A percentile compares a stretch with the other conserved stretches of the same genome.
phyloP scores from a whole-genome alignment of 2,113 vertebrate species.

The Dendrocopos noguchii region DNA sequence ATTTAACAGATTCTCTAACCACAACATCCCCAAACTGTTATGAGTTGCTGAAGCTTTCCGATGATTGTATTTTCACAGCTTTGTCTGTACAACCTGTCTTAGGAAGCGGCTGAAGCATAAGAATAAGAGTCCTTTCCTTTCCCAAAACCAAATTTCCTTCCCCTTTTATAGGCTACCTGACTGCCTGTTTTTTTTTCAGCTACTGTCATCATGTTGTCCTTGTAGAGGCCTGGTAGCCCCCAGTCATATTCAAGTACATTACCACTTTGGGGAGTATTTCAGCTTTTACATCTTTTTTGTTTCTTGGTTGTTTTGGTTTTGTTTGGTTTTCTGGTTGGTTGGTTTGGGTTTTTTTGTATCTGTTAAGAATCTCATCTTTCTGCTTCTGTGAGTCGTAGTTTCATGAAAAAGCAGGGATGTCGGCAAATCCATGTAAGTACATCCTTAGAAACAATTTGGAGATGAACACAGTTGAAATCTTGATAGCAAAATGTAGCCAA shows the following conservation, averaged over 20 bases:
- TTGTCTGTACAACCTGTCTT: neutral
- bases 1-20: neutral
- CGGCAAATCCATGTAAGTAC: neutral
- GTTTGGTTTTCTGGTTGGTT: no score
- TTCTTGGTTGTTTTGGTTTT: no score
- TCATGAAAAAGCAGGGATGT: neutral
- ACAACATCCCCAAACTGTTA: neutral
- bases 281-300: neutral
- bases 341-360: no score
- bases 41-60: neutral
- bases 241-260: fast-evolving
- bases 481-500: neutral
- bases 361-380: neutral
- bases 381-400: neutral
- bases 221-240: neutral
- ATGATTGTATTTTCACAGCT: neutral
- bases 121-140: neutral
- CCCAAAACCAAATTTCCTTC: neutral
- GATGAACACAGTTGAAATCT: neutral
- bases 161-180: neutral
- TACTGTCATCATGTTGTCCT: neutral
- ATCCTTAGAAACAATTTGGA: neutral
- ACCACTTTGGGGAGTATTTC: neutral
- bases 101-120: neutral
- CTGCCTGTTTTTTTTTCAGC: neutral